Evolutionary conservation across 2,888 invertebrate genomes (phyloP), one percentile per base, ranked within the genome.

Genomic region (Andrena bicolor): DNA sequence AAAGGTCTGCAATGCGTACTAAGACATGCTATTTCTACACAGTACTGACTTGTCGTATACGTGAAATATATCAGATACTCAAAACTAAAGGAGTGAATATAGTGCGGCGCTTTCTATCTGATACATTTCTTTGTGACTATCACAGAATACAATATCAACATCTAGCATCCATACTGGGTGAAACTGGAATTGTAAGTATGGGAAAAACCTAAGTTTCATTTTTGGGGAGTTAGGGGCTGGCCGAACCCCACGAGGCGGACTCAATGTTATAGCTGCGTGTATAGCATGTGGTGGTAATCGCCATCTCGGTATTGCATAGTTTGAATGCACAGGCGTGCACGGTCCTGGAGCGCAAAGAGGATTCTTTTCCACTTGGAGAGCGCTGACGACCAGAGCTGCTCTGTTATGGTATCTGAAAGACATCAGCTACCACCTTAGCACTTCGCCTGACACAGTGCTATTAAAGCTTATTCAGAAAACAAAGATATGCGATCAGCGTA

Each of bases 361-460:
- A 95, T 98, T 97, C 94, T 98, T 98, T 94, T 98, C 98, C 88
- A 98, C 98, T 95, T 98, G 98, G 81, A 98, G 95, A 72, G 98
- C 98, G 94, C 98, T 98, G 94, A 98, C 97, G 79, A 98, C 98
- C 88, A 98, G 97, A 80, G 98, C 98, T 94, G 98, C 98, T 87
- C 98, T 96, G 94, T 98, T 98, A 95, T 98, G 98, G 94, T 98
- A 98, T 95, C 98, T 98, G 94, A 91, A 95, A 94, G 91, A 90
- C 61, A 91, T 86, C 77, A 84, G 90, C 91, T 91, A 77, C 80
- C 86, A 90, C 87, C 92, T 92, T 92, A 91, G 86, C 86, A 86
- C 87, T 84, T 73, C 64, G 68, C 51, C 72, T 70, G 28, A 73
- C 26, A 71, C 48, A 79, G 77, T 79, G 80, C 81, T 69, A 63